Base-by-base conservation (phyloP, 2,797 vertebrate genomes). In the Etheostoma nigrum region DNA sequence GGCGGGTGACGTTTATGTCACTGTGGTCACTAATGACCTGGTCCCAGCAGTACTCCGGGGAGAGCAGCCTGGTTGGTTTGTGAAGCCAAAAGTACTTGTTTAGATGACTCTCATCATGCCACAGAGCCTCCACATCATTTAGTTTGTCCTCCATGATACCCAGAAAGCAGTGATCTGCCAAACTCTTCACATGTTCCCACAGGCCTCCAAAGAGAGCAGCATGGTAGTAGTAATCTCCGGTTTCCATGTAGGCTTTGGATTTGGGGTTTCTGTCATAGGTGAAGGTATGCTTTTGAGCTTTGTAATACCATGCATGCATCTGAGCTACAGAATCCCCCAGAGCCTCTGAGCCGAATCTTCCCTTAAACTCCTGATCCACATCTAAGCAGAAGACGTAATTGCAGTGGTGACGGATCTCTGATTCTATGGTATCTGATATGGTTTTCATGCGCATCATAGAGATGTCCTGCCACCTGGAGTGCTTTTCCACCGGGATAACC, bases 311-410 rank as follows among this genome's bases (percentile, higher is more conserved):
- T 8, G 92, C 82, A 1, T 93, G 93, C 0, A 94, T 78, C 25
- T 92, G 25, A 30, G 90, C 93, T 53, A 94, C 93, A 5, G 86
- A 89, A 1, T 92, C 90, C 5, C 90, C 90, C 23, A 93, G 81
- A 21, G 90, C 88, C 67, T 93, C 93, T 0, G 92, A 86, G 16
- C 93, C 92, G 18, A 93, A 93, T n/a, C 91, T 83, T 0, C 86
- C 91, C 21, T 68, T 82, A 64, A 96, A 96, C 52, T 88, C 73
- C 84, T 95, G 94, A 79, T 95, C 95, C 58, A 95, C 94, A 0
- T 96, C 95, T 54, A 96, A 92, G 75, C 95, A 95, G 89, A 95
- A 95, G 66, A 96, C 80, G 15, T 95, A 91, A 6, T 62, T 73
- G 1, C 87, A 90, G 19, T 67, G 75, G 4, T 86, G 76, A 14